Evolutionary conservation across 2,113 vertebrate genomes (phyloP).

Genomic region (Octodon degus): DNA sequence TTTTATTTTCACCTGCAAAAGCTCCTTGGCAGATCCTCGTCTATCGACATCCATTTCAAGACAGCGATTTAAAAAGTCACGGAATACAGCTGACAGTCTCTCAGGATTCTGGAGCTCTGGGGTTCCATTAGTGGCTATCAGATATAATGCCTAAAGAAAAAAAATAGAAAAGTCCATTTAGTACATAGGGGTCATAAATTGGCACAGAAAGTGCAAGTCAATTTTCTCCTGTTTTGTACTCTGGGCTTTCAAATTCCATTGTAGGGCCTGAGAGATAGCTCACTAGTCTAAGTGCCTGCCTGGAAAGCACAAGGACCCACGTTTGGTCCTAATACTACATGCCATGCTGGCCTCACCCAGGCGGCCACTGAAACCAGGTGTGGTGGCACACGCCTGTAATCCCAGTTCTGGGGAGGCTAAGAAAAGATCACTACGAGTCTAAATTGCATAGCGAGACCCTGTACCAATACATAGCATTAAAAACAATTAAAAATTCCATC

Average conservation of each 20-base stretch:
- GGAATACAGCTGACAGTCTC: conserved; percentile 95
- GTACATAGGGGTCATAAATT: background rate
- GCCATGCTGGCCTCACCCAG: too few relatives aligned
- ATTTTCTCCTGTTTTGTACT: conserved; percentile 36
- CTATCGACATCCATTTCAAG: conserved; percentile 99
- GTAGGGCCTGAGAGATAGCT: too few relatives aligned
- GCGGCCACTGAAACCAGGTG: too few relatives aligned
- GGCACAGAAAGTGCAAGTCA: background rate
- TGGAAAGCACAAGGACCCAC: too few relatives aligned
- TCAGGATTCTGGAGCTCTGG: conserved; percentile 99
- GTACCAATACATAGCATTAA: too few relatives aligned
- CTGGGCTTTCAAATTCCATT: background rate
- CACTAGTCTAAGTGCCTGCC: too few relatives aligned
- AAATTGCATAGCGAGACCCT: too few relatives aligned
- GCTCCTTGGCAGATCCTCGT: conserved; percentile 96
- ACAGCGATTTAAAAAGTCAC: conserved; percentile 98
- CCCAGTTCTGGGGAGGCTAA: too few relatives aligned
- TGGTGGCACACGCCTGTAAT: too few relatives aligned
- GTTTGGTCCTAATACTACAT: too few relatives aligned
- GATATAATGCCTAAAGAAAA: conserved; percentile 93
- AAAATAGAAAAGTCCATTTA: conserved; percentile 34
- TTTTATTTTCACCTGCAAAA: conserved; percentile 92
- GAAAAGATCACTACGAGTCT: too few relatives aligned
- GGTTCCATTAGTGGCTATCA: conserved; percentile 98
- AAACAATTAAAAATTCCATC: conserved; percentile 26